Conservation (phyloP, 2,797 vertebrate genomes). For the Merluccius polli region DNA sequence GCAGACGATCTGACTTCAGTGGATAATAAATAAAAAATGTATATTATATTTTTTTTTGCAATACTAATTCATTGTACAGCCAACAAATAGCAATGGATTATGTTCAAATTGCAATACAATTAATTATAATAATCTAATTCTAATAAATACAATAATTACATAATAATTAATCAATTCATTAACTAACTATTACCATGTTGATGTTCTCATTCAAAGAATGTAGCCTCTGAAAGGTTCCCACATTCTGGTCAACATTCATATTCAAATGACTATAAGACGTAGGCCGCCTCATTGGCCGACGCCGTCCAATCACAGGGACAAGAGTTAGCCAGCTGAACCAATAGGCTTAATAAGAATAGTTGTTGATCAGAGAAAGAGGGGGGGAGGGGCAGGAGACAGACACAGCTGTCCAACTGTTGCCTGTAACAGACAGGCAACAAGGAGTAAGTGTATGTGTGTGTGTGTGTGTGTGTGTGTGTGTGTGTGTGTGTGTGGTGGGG, state of each 20-base stretch:
- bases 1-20: background rate
- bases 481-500: constrained; percentile 16
- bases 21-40: background rate
- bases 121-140: background rate
- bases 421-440: constrained; percentile 40
- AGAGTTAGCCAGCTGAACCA: constrained; percentile 47
- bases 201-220: background rate
- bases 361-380: constrained; percentile 49
- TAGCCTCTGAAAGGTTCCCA: background rate
- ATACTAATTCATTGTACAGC: background rate
- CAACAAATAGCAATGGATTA: background rate
- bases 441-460: constrained; percentile 11
- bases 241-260: constrained; percentile 44
- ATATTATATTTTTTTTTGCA: background rate
- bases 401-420: constrained; percentile 68
- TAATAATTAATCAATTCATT: background rate
- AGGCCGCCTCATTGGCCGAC: background rate
- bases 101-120: background rate
- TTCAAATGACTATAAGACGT: constrained; percentile 39
- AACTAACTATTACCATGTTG: background rate
- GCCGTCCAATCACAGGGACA: constrained; percentile 39
- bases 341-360: constrained; percentile 48
- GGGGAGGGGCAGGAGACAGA: constrained; percentile 51
- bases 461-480: constrained; percentile 11
- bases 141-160: background rate